Evolutionary conservation across 2,113 vertebrate genomes (phyloP).

Genomic region (Lophotis ruficrista): DNA sequence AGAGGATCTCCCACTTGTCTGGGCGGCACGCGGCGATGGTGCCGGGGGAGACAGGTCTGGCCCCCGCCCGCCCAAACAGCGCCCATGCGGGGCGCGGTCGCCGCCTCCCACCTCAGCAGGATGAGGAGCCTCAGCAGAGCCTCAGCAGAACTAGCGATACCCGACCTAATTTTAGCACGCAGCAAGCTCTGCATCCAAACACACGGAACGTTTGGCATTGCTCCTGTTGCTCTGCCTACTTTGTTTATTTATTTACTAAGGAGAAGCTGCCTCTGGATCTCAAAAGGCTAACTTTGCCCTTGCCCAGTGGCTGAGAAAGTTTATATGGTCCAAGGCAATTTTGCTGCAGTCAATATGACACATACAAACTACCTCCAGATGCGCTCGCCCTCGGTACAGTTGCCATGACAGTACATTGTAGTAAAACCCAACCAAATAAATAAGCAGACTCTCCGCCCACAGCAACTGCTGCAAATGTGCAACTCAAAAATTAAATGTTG

Average conservation of each 20-base stretch:
- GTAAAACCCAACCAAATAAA: conserved; percentile 52
- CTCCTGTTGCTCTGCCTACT: background rate
- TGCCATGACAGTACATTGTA: conserved; percentile 58
- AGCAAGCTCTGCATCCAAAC: background rate
- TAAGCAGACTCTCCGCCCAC: conserved; percentile 38
- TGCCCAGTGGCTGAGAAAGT: background rate
- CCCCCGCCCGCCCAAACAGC: background rate
- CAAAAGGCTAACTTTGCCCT: background rate
- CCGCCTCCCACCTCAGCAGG: background rate
- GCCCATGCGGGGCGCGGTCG: accelerated
- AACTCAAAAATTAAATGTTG: conserved; percentile 46
- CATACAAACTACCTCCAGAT: conserved; percentile 30
- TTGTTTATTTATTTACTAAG: background rate
- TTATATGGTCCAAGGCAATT: background rate
- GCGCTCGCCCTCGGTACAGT: background rate
- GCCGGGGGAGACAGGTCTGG: background rate
- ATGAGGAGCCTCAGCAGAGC: background rate
- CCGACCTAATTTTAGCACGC: accelerated
- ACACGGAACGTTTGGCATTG: background rate
- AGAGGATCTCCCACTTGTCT: background rate
- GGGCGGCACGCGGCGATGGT: accelerated
- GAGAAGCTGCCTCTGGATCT: background rate
- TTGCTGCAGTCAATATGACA: background rate
- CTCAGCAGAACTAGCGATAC: background rate
- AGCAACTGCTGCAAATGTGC: conserved; percentile 50